A percentile compares a stretch with the other conserved stretches of the same genome.
These are phyloP conservation scores for Xestia sexstrigata DNA, from an alignment of 2,888 invertebrate species.

Conservation along the genomic window DNA sequence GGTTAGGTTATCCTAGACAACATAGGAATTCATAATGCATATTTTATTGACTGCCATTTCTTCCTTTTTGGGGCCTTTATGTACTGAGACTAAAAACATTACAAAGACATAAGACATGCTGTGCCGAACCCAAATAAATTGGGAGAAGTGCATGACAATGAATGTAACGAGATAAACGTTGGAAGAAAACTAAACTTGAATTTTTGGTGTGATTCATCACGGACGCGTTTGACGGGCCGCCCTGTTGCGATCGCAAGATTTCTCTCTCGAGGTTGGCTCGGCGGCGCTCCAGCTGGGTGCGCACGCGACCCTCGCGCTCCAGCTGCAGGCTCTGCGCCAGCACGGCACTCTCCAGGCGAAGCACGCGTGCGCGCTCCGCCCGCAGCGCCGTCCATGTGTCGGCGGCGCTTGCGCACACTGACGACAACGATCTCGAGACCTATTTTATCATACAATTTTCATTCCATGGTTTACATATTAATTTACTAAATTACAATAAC, in stretches of 20 bases:
- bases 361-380: slow-evolving; percentile 83
- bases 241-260: slow-evolving; percentile 73
- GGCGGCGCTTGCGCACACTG: slow-evolving; percentile 79
- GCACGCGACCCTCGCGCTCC: slow-evolving; percentile 82
- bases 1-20: background rate
- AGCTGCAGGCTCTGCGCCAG: slow-evolving; percentile 83
- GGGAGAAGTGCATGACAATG: background rate
- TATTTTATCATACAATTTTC: slow-evolving; percentile 56
- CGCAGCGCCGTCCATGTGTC: slow-evolving; percentile 85
- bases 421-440: slow-evolving; percentile 81
- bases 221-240: slow-evolving; percentile 59
- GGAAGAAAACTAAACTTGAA: slow-evolving; percentile 73
- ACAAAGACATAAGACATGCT: slow-evolving; percentile 6
- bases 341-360: slow-evolving; percentile 83
- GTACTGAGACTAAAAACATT: slow-evolving; percentile 10
- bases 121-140: background rate
- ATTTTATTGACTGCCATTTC: background rate
- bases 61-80: background rate
- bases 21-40: background rate
- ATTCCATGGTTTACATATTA: background rate
- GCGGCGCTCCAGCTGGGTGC: slow-evolving; percentile 84
- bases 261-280: slow-evolving; percentile 82
- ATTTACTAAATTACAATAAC: background rate
- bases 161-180: slow-evolving; percentile 18
- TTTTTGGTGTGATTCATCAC: slow-evolving; percentile 64